Conservation (phyloP, 2,888 invertebrate species). For the Philonicus albiceps region DNA sequence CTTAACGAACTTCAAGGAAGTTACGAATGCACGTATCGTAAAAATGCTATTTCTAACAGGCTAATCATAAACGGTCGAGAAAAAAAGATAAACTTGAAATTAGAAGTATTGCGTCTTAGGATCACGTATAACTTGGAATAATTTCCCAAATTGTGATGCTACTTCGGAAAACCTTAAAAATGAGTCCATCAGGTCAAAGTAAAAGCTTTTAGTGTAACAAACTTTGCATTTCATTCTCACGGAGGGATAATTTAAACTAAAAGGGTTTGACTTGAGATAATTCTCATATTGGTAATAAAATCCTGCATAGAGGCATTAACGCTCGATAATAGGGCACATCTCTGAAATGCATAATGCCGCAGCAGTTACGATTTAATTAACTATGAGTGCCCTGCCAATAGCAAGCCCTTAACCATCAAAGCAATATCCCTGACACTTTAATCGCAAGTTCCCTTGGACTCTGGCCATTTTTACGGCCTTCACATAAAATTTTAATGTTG, state of each 20-base stretch:
- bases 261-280: background rate
- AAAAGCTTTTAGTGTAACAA: background rate
- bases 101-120: background rate
- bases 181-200: no score
- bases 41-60: background rate
- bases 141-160: background rate
- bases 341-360: background rate
- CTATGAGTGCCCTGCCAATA: constrained; percentile 17
- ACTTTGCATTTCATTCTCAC: background rate
- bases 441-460: background rate
- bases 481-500: constrained; percentile 38
- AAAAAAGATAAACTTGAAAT: background rate
- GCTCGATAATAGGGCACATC: background rate
- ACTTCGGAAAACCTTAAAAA: no score
- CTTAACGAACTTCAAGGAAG: background rate
- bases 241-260: background rate
- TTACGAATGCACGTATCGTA: background rate
- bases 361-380: constrained; percentile 25
- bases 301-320: background rate
- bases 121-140: background rate
- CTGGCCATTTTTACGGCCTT: background rate
- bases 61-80: background rate
- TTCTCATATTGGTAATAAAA: background rate
- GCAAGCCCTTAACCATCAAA: background rate
- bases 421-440: constrained; percentile 13